Percentiles rank a stretch among this genome's conserved stretches.
phyloP scores from a whole-genome alignment of 2,113 vertebrate genomes.

The Lontra canadensis region DNA sequence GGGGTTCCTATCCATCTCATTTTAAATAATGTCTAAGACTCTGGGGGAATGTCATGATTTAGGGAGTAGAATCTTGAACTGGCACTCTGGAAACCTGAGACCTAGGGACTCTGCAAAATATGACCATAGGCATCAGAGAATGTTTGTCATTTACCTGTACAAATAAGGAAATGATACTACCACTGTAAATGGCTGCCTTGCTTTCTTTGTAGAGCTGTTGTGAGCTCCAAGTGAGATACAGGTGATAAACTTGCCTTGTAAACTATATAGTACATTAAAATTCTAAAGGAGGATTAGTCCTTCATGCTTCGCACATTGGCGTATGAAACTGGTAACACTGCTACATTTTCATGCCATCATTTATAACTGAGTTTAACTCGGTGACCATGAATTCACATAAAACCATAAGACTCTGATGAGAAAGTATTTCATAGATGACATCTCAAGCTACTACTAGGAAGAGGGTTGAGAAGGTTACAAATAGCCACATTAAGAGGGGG shows the following conservation, averaged over 20 bases:
- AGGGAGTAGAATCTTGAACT: not conserved
- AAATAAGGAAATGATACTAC: not conserved
- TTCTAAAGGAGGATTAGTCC: slow-evolving; percentile 45
- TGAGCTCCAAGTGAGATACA: not conserved
- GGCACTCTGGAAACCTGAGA: not conserved
- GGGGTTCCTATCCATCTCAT: not conserved
- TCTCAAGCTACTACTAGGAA: slow-evolving; percentile 48
- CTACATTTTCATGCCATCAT: slow-evolving; percentile 40
- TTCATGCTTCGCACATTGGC: slow-evolving; percentile 45
- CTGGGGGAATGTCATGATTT: not conserved
- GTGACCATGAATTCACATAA: slow-evolving; percentile 71
- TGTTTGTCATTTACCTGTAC: slow-evolving; percentile 4
- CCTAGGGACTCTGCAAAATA: not conserved
- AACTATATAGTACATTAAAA: slow-evolving; percentile 55
- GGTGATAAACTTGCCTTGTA: slow-evolving; percentile 45
- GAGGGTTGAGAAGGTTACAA: slow-evolving; percentile 56
- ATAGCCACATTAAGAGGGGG: slow-evolving; percentile 49
- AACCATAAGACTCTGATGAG: slow-evolving; percentile 67
- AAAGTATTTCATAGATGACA: slow-evolving; percentile 47
- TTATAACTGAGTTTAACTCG: slow-evolving; percentile 60
- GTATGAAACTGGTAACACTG: slow-evolving; percentile 59
- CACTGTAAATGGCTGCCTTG: not conserved
- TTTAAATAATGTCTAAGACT: not conserved
- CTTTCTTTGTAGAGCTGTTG: not conserved
- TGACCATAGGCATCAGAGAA: not conserved